Percentiles rank a stretch among this genome's conserved stretches.
These are phyloP conservation scores for Ormyrus labotus DNA, from an alignment of 2,888 invertebrate species.

Conservation along the genomic window DNA sequence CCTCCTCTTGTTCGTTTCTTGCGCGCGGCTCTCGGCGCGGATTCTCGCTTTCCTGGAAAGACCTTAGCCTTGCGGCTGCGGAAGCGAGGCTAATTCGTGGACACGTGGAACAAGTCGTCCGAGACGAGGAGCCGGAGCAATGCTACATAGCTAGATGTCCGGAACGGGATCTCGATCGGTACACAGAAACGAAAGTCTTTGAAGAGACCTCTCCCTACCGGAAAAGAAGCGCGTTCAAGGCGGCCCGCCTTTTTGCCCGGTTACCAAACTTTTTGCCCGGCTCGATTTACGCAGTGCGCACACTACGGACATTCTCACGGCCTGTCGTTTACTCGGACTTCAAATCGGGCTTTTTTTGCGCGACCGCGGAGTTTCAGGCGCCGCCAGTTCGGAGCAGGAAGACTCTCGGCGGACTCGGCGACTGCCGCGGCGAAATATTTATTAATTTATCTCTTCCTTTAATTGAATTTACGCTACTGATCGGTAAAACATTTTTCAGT, in stretches of 20 bases:
- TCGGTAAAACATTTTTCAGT: constrained; percentile 10
- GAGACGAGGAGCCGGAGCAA: constrained; percentile 23
- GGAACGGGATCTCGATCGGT: constrained; percentile 31
- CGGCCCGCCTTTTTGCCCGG: constrained; percentile 18
- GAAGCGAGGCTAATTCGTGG: constrained; percentile 46
- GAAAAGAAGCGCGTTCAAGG: constrained; percentile 30
- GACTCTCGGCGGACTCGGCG: not conserved
- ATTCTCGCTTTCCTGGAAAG: constrained; percentile 45
- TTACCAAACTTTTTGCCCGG: constrained; percentile 1
- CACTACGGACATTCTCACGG: too few species aligned
- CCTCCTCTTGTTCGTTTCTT: not conserved
- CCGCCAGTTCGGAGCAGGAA: not conserved
- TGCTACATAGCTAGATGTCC: not conserved
- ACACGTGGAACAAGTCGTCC: constrained; percentile 55
- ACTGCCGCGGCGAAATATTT: not conserved
- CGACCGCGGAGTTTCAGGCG: not conserved
- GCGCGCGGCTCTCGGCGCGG: not conserved
- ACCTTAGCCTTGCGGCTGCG: constrained; percentile 35
- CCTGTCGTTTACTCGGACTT: too few species aligned
- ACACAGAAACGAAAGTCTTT: constrained; percentile 15
- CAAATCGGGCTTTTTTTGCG: not conserved
- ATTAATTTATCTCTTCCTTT: not conserved
- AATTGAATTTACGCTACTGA: constrained; percentile 53
- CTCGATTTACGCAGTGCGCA: too few species aligned
- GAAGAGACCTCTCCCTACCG: constrained; percentile 1